These are phyloP conservation scores for Eristalis intricaria DNA, from an alignment of 2,888 invertebrate species.

Conservation along the genomic window DNA sequence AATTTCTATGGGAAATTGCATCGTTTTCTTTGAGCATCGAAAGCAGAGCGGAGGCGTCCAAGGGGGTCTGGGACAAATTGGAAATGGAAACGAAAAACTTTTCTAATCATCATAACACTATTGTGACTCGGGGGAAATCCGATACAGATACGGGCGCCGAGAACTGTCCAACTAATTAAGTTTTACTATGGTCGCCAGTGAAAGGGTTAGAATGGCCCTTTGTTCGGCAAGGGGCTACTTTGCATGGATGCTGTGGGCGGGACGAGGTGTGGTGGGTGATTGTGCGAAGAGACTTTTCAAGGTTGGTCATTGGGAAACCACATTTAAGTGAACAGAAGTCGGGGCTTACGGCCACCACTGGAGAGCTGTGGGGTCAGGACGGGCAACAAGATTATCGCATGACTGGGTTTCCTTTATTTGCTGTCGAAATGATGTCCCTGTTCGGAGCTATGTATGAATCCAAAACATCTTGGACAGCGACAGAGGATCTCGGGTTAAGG, in stretches of 20 bases:
- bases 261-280: not conserved
- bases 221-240: not conserved
- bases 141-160: slow-evolving; percentile 24
- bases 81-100: slow-evolving; percentile 52
- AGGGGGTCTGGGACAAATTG: not conserved
- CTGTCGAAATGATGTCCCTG: no score
- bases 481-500: no score
- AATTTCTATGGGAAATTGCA: slow-evolving; percentile 68
- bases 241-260: not conserved
- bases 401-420: no score
- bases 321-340: no score
- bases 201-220: not conserved
- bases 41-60: not conserved
- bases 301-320: no score
- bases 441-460: no score
- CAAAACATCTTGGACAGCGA: no score
- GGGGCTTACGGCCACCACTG: no score
- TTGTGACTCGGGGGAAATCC: slow-evolving; percentile 48
- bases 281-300: no score
- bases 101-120: slow-evolving; percentile 52
- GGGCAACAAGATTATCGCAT: no score
- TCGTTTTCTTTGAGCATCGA: not conserved
- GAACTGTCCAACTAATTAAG: slow-evolving; percentile 33
- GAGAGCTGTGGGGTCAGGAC: no score
- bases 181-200: slow-evolving; percentile 12